Evolutionary conservation across 2,797 vertebrate genomes (phyloP).

Genomic region (Philypnodon macrostomus): DNA sequence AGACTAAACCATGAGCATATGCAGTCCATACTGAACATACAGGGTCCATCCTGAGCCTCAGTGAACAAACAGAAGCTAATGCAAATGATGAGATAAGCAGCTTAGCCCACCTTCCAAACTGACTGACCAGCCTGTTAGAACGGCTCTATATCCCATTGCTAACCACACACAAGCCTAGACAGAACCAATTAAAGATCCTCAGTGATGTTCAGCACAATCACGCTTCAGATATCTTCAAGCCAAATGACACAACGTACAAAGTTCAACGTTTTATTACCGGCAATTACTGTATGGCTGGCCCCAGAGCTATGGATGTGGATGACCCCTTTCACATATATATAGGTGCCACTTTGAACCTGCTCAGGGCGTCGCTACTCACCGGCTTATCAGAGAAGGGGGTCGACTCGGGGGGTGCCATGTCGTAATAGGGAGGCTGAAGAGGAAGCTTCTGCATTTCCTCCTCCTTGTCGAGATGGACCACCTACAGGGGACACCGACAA

Average conservation of each 20-base stretch:
- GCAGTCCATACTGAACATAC: slow-evolving; percentile 19
- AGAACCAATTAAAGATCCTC: slow-evolving; percentile 10
- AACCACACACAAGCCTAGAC: slow-evolving; percentile 23
- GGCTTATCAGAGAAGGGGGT: slow-evolving; percentile 80
- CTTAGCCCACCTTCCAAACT: slow-evolving; percentile 31
- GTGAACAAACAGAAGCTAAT: slow-evolving; percentile 17
- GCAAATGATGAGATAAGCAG: slow-evolving; percentile 52
- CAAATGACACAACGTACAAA: slow-evolving; percentile 4
- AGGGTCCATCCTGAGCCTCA: background rate
- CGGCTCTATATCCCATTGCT: slow-evolving; percentile 14
- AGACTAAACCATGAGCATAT: too few relatives aligned
- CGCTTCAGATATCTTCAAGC: slow-evolving; percentile 30
- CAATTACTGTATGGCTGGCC: slow-evolving; percentile 22
- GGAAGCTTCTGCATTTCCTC: slow-evolving; percentile 86
- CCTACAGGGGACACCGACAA: slow-evolving; percentile 71
- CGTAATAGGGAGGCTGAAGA: slow-evolving; percentile 86
- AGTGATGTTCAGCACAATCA: slow-evolving; percentile 12
- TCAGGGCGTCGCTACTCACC: slow-evolving; percentile 77
- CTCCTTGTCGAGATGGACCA: slow-evolving; percentile 86
- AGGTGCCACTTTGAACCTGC: slow-evolving; percentile 19
- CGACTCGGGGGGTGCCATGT: slow-evolving; percentile 84
- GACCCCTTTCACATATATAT: slow-evolving; percentile 19
- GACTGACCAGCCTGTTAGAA: slow-evolving; percentile 39
- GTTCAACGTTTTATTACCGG: slow-evolving; percentile 25
- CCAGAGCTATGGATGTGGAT: slow-evolving; percentile 4